phyloP scores from a whole-genome alignment of 2,888 invertebrate genomes.

The Fabriciana adippe region DNA sequence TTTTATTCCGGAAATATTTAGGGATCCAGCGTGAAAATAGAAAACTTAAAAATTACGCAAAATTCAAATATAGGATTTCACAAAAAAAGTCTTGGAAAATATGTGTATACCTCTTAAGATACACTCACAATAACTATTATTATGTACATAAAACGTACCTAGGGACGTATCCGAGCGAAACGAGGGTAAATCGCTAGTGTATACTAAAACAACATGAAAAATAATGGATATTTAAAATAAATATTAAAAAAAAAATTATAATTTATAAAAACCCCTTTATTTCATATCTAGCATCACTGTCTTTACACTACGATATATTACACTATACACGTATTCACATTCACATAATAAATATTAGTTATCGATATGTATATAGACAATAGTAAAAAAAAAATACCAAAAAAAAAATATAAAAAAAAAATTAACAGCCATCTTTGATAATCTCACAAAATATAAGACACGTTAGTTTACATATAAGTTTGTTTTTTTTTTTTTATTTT shows the following conservation, averaged over 20 bases:
- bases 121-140: too few species aligned
- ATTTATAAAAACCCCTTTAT: slow-evolving; percentile 31
- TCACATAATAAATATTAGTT: slow-evolving; percentile 5
- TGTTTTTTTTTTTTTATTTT: neutral
- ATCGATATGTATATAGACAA: slow-evolving; percentile 9
- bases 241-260: neutral
- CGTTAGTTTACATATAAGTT: too few species aligned
- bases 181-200: too few species aligned
- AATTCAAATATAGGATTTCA: too few species aligned
- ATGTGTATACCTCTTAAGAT: too few species aligned
- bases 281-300: slow-evolving; percentile 31
- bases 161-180: too few species aligned
- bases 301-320: slow-evolving; percentile 21
- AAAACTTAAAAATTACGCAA: too few species aligned
- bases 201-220: too few species aligned
- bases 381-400: slow-evolving; percentile 2
- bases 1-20: too few species aligned
- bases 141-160: too few species aligned
- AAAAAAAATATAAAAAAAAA: neutral
- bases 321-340: slow-evolving; percentile 32
- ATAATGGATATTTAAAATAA: neutral
- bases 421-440: slow-evolving; percentile 29
- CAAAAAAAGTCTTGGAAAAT: too few species aligned
- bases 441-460: slow-evolving; percentile 19
- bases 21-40: too few species aligned